Evolutionary conservation across 2,888 invertebrate species (phyloP).

Genomic region (Spialia ferax): DNA sequence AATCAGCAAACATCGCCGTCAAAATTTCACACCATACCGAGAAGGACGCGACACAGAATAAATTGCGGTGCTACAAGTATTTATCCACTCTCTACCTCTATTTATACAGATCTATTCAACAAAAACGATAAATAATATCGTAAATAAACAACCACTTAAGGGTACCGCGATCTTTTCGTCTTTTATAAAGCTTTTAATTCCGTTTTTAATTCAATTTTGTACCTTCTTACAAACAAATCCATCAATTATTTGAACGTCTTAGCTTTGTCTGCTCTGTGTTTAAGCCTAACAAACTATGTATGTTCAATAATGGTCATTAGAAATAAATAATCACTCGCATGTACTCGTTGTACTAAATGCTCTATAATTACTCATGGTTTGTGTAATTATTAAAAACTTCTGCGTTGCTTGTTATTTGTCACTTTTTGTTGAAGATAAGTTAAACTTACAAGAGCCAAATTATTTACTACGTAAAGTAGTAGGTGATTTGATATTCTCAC

Average conservation of each 20-base stretch:
- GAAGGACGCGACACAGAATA: conserved; percentile 49
- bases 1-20: conserved; percentile 42
- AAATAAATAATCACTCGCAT: not conserved
- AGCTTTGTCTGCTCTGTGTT: no score
- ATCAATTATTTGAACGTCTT: no score
- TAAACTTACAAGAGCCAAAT: not conserved
- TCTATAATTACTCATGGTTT: not conserved
- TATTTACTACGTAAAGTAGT: conserved; percentile 3
- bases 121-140: not conserved
- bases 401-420: not conserved
- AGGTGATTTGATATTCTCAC: conserved; percentile 12
- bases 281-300: no score
- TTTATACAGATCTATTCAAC: not conserved
- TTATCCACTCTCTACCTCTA: not conserved
- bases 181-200: not conserved
- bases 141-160: no score
- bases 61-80: conserved; percentile 29
- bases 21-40: conserved; percentile 56
- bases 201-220: not conserved
- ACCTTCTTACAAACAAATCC: not conserved
- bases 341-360: not conserved
- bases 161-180: no score
- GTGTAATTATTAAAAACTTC: conserved; percentile 1
- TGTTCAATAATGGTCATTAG: not conserved
- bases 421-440: not conserved